Evolutionary conservation across 2,113 vertebrate species (phyloP), one percentile per base, ranked within the genome.

Genomic region (Lathamus discolor): DNA sequence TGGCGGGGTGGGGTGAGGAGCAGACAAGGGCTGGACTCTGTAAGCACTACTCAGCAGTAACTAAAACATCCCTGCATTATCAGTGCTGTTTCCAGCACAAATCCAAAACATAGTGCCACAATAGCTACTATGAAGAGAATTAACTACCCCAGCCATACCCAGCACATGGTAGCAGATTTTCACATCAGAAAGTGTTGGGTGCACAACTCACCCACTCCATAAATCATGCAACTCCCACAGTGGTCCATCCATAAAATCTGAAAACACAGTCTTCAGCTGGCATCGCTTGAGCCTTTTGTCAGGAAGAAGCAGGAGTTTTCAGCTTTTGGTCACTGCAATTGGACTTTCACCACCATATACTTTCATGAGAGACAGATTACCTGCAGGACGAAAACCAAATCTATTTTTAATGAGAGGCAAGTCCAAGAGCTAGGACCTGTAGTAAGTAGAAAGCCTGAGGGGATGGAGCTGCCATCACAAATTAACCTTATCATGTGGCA

Each of bases 1-100:
- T 49, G 35, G 25, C 23, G 0, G 5, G 41, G 7, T 27, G 0
- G 1, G 3, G 29, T 35, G 35, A 63, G 57, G 25, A 27, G 49
- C 49, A 49, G 49, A 31, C 43, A 37, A 37, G 7, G 7, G 11
- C 4, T 15, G 54, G 39, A 12, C 17, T 31, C 11, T 48, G 29
- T 22, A 18, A 51, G 51, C 43, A 2, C 20, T 59, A 18, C 22
- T 44, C 27, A 72, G 23, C 12, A 57, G 16, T 51, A 10, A 51
- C 3, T 1, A 51, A 85, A 73, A 29, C 4, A 44, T 2, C 7
- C 81, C 8, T 8, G 43, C 35, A 57, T 43, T 64, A 27, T 28
- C 17, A 37, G 27, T 12, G 8, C 5, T 57, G 14, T 57, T 6
- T 43, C 48, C 43, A 72, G 28, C 31, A 41, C 10, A 57, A 64